Base-by-base conservation (phyloP, 2,888 invertebrate species). In the Drosophila macrospina region DNA sequence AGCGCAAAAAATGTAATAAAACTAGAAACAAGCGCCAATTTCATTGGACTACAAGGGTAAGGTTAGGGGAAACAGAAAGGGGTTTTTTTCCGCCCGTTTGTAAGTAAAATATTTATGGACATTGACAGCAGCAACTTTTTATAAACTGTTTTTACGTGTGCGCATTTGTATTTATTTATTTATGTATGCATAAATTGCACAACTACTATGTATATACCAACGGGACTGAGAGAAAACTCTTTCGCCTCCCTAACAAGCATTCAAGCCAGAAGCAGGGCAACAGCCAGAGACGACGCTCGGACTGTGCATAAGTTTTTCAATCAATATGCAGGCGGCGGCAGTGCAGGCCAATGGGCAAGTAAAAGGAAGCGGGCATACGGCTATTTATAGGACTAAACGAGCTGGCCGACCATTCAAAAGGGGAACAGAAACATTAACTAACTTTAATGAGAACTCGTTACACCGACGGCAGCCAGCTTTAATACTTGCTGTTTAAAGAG, bases 11-110 rank as follows among this genome's bases (percentile, higher is more conserved):
- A 64, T 83, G 83, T 87, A 85, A 81, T 85, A 83, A 84, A 79
- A 86, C 77, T 75, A 87, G 80, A 76, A 85, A 82, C 88, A 87
- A 87, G 82, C 78, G 63, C 74, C 85, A 87, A 82, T 87, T 88
- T 78, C 74, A 78, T 83, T 76, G 70, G 56, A 39, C 48, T 67
- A 64, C 30, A 61, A 59, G 63, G 52, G 56, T 52, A 55, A 61
- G 57, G 64, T 39, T 39, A 50, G 42, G 15, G 37, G 42, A 32
- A 34, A 34, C 15, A 47, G 34, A 55, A 45, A 55, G 48, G 42
- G 45, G 36, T 47, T 28, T 47, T 47, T 28, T 47, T 28, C 1
- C 16, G 24, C 50, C 30, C 66, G 54, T 55, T 41, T 64, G 60
- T 48, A 41, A 42, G 73, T 68, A 56, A 80, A 86, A 81, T 80